Conservation (phyloP, 2,797 vertebrate genomes). For the Takifugu rubripes region DNA sequence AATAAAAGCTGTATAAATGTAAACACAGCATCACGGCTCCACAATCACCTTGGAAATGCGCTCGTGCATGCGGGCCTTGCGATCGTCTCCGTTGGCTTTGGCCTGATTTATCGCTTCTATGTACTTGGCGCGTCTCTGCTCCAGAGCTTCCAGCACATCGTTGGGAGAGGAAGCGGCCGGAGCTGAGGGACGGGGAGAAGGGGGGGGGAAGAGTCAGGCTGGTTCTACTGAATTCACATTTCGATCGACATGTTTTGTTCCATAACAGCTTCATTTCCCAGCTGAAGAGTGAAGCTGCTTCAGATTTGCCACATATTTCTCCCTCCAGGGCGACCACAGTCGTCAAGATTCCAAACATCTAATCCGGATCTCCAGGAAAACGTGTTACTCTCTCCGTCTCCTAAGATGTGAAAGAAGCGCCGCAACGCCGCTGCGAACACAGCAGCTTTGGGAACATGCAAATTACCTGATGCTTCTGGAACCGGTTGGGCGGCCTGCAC, state of each 20-base stretch:
- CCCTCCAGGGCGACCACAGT: no score
- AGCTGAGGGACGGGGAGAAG: neutral
- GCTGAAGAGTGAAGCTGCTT: no score
- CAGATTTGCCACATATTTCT: no score
- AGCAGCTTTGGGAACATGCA: neutral
- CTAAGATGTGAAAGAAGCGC: no score
- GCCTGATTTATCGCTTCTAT: constrained; percentile 84
- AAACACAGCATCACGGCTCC: neutral
- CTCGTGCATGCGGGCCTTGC: constrained; percentile 94
- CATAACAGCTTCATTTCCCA: no score
- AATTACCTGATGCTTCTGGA: constrained; percentile 55
- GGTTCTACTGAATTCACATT: neutral
- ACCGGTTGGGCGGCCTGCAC: constrained; percentile 21
- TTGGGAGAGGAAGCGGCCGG: constrained; percentile 69
- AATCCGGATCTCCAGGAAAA: no score
- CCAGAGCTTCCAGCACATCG: constrained; percentile 84
- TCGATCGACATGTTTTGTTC: no score
- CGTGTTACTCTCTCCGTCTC: no score
- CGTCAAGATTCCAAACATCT: no score
- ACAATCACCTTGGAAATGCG: constrained; percentile 88
- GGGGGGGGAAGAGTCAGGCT: neutral
- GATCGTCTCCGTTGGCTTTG: constrained; percentile 84
- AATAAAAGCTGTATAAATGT: neutral
- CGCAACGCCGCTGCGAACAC: no score
- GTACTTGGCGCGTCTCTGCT: constrained; percentile 89